phyloP scores from a whole-genome alignment of 2,113 vertebrate genomes.

The Colius striatus region DNA sequence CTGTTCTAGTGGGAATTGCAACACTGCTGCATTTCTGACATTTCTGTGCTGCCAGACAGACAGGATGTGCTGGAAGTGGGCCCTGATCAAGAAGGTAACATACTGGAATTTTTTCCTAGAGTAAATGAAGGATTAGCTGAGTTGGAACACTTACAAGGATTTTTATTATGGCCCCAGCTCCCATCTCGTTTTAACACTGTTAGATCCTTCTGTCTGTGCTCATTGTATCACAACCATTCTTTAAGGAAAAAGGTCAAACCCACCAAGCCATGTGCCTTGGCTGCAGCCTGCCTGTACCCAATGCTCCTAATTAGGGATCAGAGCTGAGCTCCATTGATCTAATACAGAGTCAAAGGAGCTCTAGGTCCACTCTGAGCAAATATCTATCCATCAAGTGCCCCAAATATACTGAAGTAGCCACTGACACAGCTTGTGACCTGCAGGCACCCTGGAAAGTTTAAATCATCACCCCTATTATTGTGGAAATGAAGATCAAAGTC shows the following conservation, averaged over 20 bases:
- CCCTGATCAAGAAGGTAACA: constrained; percentile 47
- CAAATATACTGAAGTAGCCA: background rate
- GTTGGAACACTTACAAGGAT: background rate
- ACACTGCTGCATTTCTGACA: constrained; percentile 64
- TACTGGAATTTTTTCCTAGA: constrained; percentile 54
- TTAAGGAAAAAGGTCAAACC: too few species aligned
- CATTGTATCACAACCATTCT: too few species aligned
- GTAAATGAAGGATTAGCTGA: constrained; percentile 28
- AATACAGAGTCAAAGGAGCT: too few species aligned
- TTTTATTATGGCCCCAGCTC: too few species aligned
- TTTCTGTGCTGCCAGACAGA: constrained; percentile 71
- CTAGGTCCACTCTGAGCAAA: too few species aligned
- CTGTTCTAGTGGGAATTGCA: constrained; percentile 75
- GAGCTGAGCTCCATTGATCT: too few species aligned
- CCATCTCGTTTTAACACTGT: too few species aligned
- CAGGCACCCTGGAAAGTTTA: background rate
- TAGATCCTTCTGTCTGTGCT: too few species aligned
- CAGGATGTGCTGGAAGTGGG: constrained; percentile 63
- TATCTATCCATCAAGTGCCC: background rate
- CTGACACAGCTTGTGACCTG: background rate
- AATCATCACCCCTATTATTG: background rate
- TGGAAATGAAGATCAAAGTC: background rate
- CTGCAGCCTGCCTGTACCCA: too few species aligned
- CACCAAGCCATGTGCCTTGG: too few species aligned
- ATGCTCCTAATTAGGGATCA: too few species aligned